Evolutionary conservation across 2,113 vertebrate species (phyloP).

Genomic region (Ornithorhynchus anatinus): DNA sequence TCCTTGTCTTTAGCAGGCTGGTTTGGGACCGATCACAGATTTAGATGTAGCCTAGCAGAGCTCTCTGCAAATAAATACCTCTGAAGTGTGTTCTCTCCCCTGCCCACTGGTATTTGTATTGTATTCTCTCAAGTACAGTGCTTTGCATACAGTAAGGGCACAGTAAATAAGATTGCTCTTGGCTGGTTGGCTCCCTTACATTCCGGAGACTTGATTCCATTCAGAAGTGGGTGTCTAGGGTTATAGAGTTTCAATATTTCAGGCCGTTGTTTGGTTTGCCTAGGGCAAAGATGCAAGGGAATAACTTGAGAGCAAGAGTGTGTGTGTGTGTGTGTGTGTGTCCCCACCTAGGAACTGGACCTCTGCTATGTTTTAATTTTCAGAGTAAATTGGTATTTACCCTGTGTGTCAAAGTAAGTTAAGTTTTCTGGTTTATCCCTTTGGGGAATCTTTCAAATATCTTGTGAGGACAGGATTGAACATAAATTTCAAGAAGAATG

Average conservation of each 20-base stretch:
- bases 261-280: no score
- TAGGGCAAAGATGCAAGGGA: no score
- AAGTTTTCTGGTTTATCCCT: neutral
- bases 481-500: neutral
- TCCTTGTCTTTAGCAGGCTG: constrained; percentile 19
- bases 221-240: no score
- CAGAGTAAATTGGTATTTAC: neutral
- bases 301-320: no score
- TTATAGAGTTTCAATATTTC: no score
- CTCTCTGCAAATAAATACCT: neutral
- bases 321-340: accelerated
- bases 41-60: constrained; percentile 5
- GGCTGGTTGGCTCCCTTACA: no score
- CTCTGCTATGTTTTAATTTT: constrained; percentile 37
- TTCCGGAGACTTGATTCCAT: no score
- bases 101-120: no score
- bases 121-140: no score
- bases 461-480: neutral
- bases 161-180: no score
- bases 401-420: neutral
- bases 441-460: constrained; percentile 3
- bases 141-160: no score
- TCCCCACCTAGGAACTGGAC: neutral
- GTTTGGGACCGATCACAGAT: neutral
- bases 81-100: no score